phyloP scores from a whole-genome alignment of 2,113 vertebrate species.

The Dipodomys ordii region DNA sequence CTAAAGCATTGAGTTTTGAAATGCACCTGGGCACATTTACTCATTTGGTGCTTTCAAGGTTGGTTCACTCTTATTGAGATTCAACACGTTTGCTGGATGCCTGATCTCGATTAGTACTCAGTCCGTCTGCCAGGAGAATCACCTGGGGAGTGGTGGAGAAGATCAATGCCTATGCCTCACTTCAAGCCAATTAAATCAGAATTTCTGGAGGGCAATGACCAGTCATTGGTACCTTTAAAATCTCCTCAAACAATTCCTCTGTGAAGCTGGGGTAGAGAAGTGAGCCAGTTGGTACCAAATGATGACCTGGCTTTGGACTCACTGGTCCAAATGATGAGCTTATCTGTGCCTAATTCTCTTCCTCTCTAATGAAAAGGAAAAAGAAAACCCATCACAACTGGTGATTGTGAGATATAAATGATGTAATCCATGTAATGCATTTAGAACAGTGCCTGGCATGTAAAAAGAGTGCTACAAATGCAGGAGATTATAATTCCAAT shows the following conservation, averaged over 20 bases:
- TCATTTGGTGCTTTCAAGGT: background rate
- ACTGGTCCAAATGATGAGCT: background rate
- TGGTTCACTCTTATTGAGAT: conserved; percentile 53
- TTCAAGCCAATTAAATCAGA: conserved; percentile 56
- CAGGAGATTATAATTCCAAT: background rate
- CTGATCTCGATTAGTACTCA: conserved; percentile 18
- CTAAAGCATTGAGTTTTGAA: conserved; percentile 20
- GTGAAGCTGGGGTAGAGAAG: background rate
- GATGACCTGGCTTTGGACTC: background rate
- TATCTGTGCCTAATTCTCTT: conserved; percentile 12
- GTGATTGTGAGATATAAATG: background rate
- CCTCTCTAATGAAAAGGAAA: conserved; percentile 23
- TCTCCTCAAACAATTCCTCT: conserved; percentile 5
- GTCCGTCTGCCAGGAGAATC: background rate
- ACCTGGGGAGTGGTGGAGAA: conserved; percentile 35
- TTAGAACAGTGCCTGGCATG: background rate
- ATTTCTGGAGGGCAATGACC: background rate
- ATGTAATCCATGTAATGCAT: background rate
- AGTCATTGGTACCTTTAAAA: background rate
- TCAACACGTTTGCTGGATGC: background rate
- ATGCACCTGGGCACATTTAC: background rate
- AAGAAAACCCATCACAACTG: background rate
- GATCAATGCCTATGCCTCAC: background rate
- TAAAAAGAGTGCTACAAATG: conserved; percentile 38
- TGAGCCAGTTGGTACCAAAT: background rate